Conservation (phyloP, 2,113 vertebrate genomes). For the Embiotoca jacksoni region DNA sequence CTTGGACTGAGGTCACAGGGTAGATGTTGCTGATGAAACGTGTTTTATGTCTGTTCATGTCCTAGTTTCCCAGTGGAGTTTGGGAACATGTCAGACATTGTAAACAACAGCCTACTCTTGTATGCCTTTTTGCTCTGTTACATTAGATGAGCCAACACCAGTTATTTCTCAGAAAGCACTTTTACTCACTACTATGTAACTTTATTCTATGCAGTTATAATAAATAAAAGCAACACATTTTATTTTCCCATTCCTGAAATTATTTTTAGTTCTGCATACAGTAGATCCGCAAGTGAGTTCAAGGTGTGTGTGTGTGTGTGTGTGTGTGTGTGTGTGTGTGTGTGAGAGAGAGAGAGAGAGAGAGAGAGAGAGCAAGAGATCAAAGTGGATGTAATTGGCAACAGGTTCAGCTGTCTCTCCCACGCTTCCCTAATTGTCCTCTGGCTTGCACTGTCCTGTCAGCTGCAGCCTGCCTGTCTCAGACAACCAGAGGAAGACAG, state of each 20-base stretch:
- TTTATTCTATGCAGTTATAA: constrained; percentile 46
- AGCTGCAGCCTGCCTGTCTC: constrained; percentile 61
- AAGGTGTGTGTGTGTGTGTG: neutral
- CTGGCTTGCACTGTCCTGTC: constrained; percentile 62
- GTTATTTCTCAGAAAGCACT: constrained; percentile 44
- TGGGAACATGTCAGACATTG: neutral
- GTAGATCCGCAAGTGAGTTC: neutral
- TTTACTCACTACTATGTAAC: constrained; percentile 50
- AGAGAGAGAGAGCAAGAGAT: neutral
- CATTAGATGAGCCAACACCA: constrained; percentile 10
- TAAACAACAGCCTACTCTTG: neutral
- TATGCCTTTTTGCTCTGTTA: constrained; percentile 52
- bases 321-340: neutral
- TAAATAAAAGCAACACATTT: constrained; percentile 63
- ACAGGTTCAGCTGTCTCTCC: constrained; percentile 73
- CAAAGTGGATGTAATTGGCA: constrained; percentile 57
- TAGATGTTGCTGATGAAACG: constrained; percentile 7
- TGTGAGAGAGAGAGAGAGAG: neutral
- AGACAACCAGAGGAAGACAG: constrained; percentile 38
- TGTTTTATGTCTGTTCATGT: neutral
- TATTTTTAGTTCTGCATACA: neutral
- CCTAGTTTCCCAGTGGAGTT: constrained; percentile 18
- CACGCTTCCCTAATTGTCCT: constrained; percentile 72
- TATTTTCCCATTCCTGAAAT: constrained; percentile 15
- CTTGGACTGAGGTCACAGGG: constrained; percentile 6